A percentile compares a stretch with the other conserved stretches of the same genome.
phyloP scores from a whole-genome alignment of 2,113 vertebrate species.

The Crocuta crocuta region DNA sequence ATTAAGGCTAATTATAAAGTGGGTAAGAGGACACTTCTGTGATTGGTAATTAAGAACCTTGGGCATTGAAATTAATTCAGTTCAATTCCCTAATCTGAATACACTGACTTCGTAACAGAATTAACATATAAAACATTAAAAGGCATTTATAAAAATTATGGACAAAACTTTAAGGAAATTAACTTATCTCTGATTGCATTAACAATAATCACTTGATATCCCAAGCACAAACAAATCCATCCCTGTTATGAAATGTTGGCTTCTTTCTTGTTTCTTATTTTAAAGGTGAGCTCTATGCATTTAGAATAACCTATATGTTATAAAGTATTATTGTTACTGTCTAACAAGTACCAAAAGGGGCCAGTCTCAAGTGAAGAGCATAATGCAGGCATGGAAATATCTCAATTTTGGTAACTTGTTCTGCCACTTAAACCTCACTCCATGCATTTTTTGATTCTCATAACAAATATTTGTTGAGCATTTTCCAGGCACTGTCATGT shows the following conservation, averaged over 20 bases:
- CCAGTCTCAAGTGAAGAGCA: background rate
- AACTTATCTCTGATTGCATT: constrained; percentile 80
- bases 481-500: background rate
- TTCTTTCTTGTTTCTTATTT: background rate
- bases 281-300: background rate
- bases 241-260: background rate
- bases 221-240: constrained; percentile 37
- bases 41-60: constrained; percentile 85
- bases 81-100: constrained; percentile 85
- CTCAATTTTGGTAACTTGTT: background rate
- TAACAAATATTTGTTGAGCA: background rate
- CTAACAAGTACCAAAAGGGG: background rate
- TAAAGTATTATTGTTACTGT: background rate
- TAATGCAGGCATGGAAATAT: background rate
- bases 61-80: constrained; percentile 85
- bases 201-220: constrained; percentile 76
- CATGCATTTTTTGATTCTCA: background rate
- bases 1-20: constrained; percentile 88
- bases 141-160: constrained; percentile 86
- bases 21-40: constrained; percentile 80
- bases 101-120: constrained; percentile 82
- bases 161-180: constrained; percentile 84
- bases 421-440: background rate
- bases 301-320: background rate
- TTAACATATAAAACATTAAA: constrained; percentile 84